Evolutionary conservation across 2,888 invertebrate species (phyloP), one percentile per base, ranked within the genome.

Genomic region (Lottia gigantea): DNA sequence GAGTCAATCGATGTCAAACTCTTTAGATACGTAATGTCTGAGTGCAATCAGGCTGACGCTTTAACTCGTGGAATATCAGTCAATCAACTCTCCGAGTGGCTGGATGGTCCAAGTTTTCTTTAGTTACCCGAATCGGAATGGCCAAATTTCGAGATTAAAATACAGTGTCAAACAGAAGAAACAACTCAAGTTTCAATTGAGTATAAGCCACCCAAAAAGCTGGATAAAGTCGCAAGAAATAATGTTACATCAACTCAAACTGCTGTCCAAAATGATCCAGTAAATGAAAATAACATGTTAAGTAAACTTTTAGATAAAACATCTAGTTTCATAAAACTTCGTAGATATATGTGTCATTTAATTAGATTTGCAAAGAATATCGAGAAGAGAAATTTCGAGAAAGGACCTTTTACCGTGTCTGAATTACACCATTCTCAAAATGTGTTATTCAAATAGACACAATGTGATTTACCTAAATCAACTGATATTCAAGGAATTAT

Each of bases 401-500:
- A 49, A 49, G 49, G 49, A n/a, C 19, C 49, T n/a, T n/a, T 49
- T 49, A 49, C 49, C 19, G 49, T 49, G 12, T 49, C 49, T 49
- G 49, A 49, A 49, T 19, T 49, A 49, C 16, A 49, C 6, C 49
- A 49, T 49, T 49, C 49, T n/a, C 49, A 49, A 49, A 49, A 49
- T 49, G 49, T 49, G 49, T 49, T 49, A 49, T 49, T n/a, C 19
- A 49, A 49, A 49, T 49, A 14, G 49, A 49, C 49, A n/a, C 49
- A 49, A 49, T n/a, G 16, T 16, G 6, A 49, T 49, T 14, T 49
- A 4, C 49, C 16, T n/a, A 49, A 49, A 49, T 19, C 31, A 31
- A 31, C 31, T 31, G 31, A 31, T 31, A 31, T 31, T 31, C 31
- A 31, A 31, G 31, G 31, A 31, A 31, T 31, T 31, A 31, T 31